Percentiles rank a stretch among this genome's conserved stretches.
These are phyloP conservation scores for Heliconius hermathena DNA, from an alignment of 1,140 invertebrate species.

Conservation along the genomic window DNA sequence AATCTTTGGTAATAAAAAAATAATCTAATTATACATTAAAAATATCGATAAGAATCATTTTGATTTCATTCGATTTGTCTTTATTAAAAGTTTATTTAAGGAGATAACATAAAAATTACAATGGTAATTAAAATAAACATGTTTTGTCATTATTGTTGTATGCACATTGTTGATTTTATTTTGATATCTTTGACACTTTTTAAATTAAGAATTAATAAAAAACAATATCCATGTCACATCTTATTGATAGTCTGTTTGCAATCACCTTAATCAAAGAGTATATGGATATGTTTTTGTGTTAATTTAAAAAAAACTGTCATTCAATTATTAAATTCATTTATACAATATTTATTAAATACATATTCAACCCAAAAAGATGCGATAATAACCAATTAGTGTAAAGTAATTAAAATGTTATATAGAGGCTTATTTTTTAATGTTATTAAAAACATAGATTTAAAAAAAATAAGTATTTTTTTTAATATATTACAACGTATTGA, in stretches of 20 bases:
- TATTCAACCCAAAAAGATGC: not conserved
- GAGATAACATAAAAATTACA: too few relatives aligned
- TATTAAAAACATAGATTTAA: not conserved
- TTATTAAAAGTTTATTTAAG: too few relatives aligned
- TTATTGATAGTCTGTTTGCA: not conserved
- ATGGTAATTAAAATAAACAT: too few relatives aligned
- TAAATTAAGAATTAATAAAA: not conserved
- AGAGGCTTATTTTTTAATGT: not conserved
- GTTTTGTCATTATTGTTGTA: too few relatives aligned
- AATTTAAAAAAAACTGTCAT: not conserved
- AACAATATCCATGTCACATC: not conserved
- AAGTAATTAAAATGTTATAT: not conserved
- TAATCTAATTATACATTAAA: not conserved
- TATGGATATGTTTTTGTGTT: too few relatives aligned
- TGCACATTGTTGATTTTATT: not conserved
- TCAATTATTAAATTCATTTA: not conserved
- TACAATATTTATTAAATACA: not conserved
- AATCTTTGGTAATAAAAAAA: not conserved
- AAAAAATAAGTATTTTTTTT: too few relatives aligned
- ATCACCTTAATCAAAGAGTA: too few relatives aligned
- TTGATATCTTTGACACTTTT: not conserved
- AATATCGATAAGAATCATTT: too few relatives aligned
- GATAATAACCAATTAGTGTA: conserved; percentile 5
- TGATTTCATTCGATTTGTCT: too few relatives aligned
- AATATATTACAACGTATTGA: not conserved